phyloP scores from a whole-genome alignment of 2,113 vertebrate species.

The Stercorarius parasiticus region DNA sequence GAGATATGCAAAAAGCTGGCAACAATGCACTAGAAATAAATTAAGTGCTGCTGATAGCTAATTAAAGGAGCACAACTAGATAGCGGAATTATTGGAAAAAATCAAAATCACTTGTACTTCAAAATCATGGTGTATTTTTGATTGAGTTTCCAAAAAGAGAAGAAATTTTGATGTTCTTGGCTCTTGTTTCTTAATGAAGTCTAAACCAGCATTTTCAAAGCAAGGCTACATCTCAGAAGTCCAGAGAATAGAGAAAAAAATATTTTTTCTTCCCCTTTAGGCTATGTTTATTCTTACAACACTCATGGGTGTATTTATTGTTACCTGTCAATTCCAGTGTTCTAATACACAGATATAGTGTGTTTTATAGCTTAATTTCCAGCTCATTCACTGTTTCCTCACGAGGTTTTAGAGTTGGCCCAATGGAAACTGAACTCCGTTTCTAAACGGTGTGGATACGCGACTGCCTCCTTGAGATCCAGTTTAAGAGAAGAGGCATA shows the following conservation, averaged over 20 bases:
- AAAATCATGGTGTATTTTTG: neutral
- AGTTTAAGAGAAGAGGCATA: neutral
- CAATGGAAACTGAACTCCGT: neutral
- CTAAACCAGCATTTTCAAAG: neutral
- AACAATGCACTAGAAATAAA: slow-evolving; percentile 3
- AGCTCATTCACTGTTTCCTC: neutral
- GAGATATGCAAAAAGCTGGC: neutral
- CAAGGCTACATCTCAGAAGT: neutral
- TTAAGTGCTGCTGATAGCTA: slow-evolving; percentile 31
- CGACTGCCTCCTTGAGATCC: neutral
- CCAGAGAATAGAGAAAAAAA: neutral
- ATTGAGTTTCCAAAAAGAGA: neutral
- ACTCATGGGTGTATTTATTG: neutral
- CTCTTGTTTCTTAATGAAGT: neutral
- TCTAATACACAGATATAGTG: neutral
- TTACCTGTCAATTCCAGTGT: neutral
- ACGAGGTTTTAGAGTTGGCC: neutral
- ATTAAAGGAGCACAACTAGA: slow-evolving; percentile 5
- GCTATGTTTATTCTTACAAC: neutral
- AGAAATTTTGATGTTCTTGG: neutral
- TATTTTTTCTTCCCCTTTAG: neutral
- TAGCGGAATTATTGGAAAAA: neutral
- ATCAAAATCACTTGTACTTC: neutral
- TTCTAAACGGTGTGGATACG: accelerated
- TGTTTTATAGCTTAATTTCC: neutral